phyloP scores from a whole-genome alignment of 1,140 invertebrate genomes.

The Battus philenor region DNA sequence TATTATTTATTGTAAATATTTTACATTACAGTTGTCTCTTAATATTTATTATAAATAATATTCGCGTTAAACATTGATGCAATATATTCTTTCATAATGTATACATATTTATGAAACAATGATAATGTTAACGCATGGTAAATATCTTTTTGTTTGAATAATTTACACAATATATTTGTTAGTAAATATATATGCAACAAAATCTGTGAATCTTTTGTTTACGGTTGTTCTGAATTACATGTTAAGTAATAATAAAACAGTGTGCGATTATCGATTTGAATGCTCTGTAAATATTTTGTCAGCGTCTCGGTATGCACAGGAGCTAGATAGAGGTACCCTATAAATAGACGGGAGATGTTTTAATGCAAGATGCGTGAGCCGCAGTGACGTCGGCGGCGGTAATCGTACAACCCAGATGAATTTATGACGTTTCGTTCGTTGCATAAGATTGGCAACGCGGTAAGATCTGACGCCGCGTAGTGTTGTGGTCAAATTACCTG shows the following conservation, averaged over 20 bases:
- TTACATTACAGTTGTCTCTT: too few species aligned
- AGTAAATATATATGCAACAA: conserved; percentile 22
- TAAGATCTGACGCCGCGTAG: not conserved
- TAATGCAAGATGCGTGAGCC: conserved; percentile 28
- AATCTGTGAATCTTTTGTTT: conserved; percentile 21
- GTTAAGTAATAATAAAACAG: conserved; percentile 28
- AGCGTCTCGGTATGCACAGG: conserved; percentile 18
- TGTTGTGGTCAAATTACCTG: too few species aligned
- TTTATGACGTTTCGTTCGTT: conserved; percentile 20
- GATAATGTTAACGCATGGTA: too few species aligned
- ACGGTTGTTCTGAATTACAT: conserved; percentile 18
- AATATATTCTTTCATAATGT: too few species aligned
- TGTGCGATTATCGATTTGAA: conserved; percentile 18
- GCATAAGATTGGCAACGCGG: conserved; percentile 10
- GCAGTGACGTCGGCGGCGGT: conserved; percentile 23
- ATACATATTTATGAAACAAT: too few species aligned
- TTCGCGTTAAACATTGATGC: too few species aligned
- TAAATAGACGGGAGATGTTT: conserved; percentile 31
- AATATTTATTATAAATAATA: too few species aligned
- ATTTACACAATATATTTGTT: conserved; percentile 18
- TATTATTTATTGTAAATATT: too few species aligned
- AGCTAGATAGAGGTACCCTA: conserved; percentile 27
- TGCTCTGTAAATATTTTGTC: conserved; percentile 26
- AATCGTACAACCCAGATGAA: conserved; percentile 21
- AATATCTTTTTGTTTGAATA: too few species aligned